These are phyloP conservation scores for Chaenocephalus aceratus DNA, from an alignment of 2,113 vertebrate species.

Conservation along the genomic window DNA sequence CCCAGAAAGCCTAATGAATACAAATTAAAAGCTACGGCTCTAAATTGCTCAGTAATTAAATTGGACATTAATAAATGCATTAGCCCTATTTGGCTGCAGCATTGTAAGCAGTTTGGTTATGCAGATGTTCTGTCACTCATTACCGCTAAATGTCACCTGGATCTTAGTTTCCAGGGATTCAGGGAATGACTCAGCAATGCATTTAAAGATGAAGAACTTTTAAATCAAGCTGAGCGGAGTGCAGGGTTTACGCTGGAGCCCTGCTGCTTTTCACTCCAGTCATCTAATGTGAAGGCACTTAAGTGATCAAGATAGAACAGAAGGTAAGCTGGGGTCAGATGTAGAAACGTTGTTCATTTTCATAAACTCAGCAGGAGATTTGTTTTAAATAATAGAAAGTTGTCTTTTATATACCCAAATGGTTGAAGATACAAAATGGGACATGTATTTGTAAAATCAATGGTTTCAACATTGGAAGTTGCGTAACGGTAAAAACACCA, in stretches of 20 bases:
- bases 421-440: not conserved
- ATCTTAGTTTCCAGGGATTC: slow-evolving; percentile 31
- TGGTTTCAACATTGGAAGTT: not conserved
- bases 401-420: not conserved
- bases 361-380: not conserved
- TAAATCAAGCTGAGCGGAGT: slow-evolving; percentile 39
- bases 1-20: slow-evolving; percentile 61
- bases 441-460: not conserved
- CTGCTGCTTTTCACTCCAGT: slow-evolving; percentile 42
- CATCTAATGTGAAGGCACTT: slow-evolving; percentile 45
- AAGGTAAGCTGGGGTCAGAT: slow-evolving; percentile 18
- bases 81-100: slow-evolving; percentile 63
- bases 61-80: slow-evolving; percentile 78
- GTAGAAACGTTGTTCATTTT: slow-evolving; percentile 4
- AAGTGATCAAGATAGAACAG: slow-evolving; percentile 24
- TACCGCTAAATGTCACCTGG: slow-evolving; percentile 65
- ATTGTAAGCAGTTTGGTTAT: slow-evolving; percentile 61
- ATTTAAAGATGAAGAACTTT: slow-evolving; percentile 49
- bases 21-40: slow-evolving; percentile 65
- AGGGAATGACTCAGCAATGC: slow-evolving; percentile 37
- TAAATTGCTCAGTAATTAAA: slow-evolving; percentile 68
- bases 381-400: not conserved
- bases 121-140: slow-evolving; percentile 66
- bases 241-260: slow-evolving; percentile 26
- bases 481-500: not conserved